Conservation (phyloP, 2,888 invertebrate genomes). For the Pemphredon lugubris region DNA sequence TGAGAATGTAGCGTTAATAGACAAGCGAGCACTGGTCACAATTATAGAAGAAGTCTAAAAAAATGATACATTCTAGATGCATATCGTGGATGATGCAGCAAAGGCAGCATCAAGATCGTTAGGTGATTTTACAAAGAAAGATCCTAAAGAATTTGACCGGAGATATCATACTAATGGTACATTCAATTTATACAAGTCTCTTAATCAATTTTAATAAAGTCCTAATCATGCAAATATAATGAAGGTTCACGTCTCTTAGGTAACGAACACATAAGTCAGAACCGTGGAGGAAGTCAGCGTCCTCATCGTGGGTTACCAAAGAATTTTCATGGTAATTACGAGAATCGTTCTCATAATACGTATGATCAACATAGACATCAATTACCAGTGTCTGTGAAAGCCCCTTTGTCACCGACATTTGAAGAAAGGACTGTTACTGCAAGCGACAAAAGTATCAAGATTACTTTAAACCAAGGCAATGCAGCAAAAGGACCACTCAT, state of each 20-base stretch:
- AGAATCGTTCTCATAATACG: slow-evolving; percentile 64
- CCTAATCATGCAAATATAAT: too few relatives aligned
- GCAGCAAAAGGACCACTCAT: slow-evolving; percentile 71
- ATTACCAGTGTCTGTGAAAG: slow-evolving; percentile 38
- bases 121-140: slow-evolving; percentile 60
- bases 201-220: background rate
- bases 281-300: slow-evolving; percentile 62
- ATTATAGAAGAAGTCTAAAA: too few relatives aligned
- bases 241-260: too few relatives aligned
- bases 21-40: too few relatives aligned
- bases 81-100: slow-evolving; percentile 58
- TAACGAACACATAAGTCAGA: slow-evolving; percentile 63
- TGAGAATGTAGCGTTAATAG: too few relatives aligned
- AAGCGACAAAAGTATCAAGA: slow-evolving; percentile 73
- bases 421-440: slow-evolving; percentile 69
- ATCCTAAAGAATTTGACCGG: slow-evolving; percentile 70
- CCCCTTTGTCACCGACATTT: slow-evolving; percentile 53
- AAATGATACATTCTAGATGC: slow-evolving; percentile 43
- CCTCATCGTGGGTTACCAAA: slow-evolving; percentile 62
- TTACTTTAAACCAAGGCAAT: slow-evolving; percentile 69
- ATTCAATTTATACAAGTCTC: slow-evolving; percentile 25
- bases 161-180: slow-evolving; percentile 68
- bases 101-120: slow-evolving; percentile 47
- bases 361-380: slow-evolving; percentile 68
- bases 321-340: slow-evolving; percentile 63